Percentiles rank a stretch among this genome's conserved stretches.
Evolutionary conservation across 1,140 invertebrate species (phyloP).

Genomic region (Nilaparvata lugens): DNA sequence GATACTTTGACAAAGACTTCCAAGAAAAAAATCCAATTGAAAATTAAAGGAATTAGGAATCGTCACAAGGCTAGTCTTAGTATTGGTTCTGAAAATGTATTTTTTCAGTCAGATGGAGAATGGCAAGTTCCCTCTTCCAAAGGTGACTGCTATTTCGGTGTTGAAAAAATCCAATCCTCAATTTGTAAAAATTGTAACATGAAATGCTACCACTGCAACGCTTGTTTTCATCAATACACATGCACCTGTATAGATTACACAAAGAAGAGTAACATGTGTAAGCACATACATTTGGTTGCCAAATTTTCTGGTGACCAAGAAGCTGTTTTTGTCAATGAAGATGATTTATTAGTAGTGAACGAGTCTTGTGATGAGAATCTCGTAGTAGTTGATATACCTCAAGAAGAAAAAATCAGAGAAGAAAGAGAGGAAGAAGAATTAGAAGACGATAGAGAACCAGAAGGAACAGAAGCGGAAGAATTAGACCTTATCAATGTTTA

Average conservation of each 20-base stretch:
- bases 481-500: too few species aligned
- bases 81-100: background rate
- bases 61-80: background rate
- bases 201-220: conserved; percentile 5
- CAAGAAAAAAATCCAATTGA: background rate
- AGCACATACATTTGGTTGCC: conserved; percentile 10
- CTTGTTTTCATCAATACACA: conserved; percentile 4
- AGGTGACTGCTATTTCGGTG: background rate
- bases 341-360: background rate
- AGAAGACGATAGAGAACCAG: too few species aligned
- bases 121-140: background rate
- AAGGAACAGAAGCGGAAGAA: too few species aligned
- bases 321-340: background rate
- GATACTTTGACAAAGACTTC: background rate
- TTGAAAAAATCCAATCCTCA: background rate
- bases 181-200: background rate
- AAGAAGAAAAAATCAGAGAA: too few species aligned
- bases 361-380: too few species aligned
- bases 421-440: too few species aligned
- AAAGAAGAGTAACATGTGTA: conserved; percentile 12
- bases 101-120: background rate
- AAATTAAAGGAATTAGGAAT: background rate
- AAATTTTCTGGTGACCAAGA: background rate
- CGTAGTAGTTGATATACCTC: too few species aligned
- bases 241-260: conserved; percentile 8